These are phyloP conservation scores for Meloidogyne exigua DNA, from an alignment of 1,140 invertebrate genomes.

Conservation along the genomic window DNA sequence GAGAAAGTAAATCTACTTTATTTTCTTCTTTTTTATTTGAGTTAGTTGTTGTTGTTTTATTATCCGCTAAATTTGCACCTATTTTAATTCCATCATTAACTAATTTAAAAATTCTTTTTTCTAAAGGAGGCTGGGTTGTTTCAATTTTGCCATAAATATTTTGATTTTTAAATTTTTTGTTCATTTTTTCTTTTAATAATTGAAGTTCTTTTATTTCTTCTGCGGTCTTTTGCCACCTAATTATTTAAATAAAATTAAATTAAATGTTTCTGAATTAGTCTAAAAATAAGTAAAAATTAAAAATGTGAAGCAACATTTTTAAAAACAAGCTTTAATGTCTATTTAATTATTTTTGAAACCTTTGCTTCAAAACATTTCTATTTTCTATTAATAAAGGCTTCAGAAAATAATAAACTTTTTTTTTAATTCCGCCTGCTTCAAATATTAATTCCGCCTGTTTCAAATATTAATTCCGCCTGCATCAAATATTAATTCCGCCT, in stretches of 20 bases:
- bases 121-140: not conserved
- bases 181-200: not conserved
- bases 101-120: not conserved
- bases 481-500: no score
- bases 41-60: not conserved
- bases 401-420: not conserved
- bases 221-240: not conserved
- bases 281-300: no score
- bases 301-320: no score
- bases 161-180: not conserved
- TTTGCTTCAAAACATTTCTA: not conserved
- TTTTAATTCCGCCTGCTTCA: not conserved
- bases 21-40: not conserved
- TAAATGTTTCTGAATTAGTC: not conserved
- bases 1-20: slow-evolving; percentile 20
- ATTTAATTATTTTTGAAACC: no score
- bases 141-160: not conserved
- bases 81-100: slow-evolving; percentile 20
- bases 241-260: not conserved
- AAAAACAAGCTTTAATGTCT: no score
- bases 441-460: no score
- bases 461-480: not conserved
- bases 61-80: not conserved
- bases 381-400: not conserved
- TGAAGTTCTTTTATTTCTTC: slow-evolving; percentile 2